Evolutionary conservation across 1,140 invertebrate species (phyloP), one percentile per base, ranked within the genome.

Genomic region (Drosophila aff.): DNA sequence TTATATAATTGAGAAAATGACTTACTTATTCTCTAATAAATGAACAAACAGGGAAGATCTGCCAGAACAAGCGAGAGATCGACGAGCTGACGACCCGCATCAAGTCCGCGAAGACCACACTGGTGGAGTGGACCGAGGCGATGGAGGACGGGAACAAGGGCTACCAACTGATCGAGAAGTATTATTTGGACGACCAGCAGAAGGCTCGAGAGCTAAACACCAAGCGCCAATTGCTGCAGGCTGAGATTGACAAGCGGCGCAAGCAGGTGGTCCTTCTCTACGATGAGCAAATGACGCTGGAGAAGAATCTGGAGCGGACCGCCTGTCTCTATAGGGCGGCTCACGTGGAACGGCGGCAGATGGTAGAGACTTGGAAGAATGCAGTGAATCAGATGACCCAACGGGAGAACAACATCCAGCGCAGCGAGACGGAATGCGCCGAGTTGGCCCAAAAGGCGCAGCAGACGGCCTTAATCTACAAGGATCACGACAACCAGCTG

Each of bases 101-200:
- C 0, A 93, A 94, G 43, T 94, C 94, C 80, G 95, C 95, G n/a
- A 94, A 94, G 49, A 93, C 94, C 33, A 94, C 94, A 13, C 76
- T 96, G 28, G 76, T 93, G 8, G 93, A 94, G 16, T 95, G 94
- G 94, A 94, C 95, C n/a, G 94, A 95, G 59, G 93, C 94, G 10
- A 92, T 96, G 43, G 93, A 94, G 43, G 93, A 94, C 61, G 93
- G 94, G 8, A 94, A 95, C 61, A 94, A 94, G 43, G 94, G 94
- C 44, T 95, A 94, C 75, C 91, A 94, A 58, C 50, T 95, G 21
- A 93, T 96, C 26, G 94, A 95, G 65, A 94, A 94, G 61, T 95
- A 95, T 57, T 94, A 94, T 41, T 93, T 94, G 60, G 93, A 94
- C 40, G 95, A 96, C 91, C 91, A 94, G 23, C 94, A 94, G 67